Evolutionary conservation across 92 coral and sea anemone genomes (phyloP).

Genomic region (Porites rus): DNA sequence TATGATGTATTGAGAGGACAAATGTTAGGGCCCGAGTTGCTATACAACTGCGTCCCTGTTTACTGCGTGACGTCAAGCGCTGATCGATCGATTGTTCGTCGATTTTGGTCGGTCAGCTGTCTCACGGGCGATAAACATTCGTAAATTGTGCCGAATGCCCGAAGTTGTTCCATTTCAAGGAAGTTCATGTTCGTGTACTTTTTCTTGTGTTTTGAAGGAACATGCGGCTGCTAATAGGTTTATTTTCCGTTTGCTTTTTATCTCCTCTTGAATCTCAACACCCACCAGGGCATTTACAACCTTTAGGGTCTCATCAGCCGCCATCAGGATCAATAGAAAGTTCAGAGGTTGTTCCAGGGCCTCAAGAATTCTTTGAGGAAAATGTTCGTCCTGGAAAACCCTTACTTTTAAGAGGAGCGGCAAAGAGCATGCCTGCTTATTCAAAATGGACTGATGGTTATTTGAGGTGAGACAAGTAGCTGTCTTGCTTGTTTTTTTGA

Average conservation of each 20-base stretch:
- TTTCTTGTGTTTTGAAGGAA: neutral
- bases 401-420: conserved; percentile 90
- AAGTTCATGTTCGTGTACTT: neutral
- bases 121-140: neutral
- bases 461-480: conserved; percentile 72
- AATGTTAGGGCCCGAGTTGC: conserved; percentile 48
- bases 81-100: conserved; percentile 61
- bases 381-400: conserved; percentile 84
- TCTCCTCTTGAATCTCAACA: conserved; percentile 42
- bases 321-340: conserved; percentile 73
- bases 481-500: neutral
- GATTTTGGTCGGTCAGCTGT: neutral
- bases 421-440: conserved; percentile 85
- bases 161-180: neutral
- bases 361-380: conserved; percentile 81
- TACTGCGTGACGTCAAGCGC: conserved; percentile 68
- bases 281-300: conserved; percentile 89
- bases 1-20: conserved; percentile 9
- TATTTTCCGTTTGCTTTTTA: conserved; percentile 5
- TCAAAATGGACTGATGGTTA: conserved; percentile 94
- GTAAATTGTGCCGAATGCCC: neutral
- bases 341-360: conserved; percentile 64
- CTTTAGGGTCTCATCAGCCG: conserved; percentile 90
- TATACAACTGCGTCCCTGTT: conserved; percentile 72
- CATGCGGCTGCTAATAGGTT: conserved; percentile 2